Evolutionary conservation across 2,888 invertebrate species (phyloP), one percentile per base, ranked within the genome.

Genomic region (Ophion obscuratus): DNA sequence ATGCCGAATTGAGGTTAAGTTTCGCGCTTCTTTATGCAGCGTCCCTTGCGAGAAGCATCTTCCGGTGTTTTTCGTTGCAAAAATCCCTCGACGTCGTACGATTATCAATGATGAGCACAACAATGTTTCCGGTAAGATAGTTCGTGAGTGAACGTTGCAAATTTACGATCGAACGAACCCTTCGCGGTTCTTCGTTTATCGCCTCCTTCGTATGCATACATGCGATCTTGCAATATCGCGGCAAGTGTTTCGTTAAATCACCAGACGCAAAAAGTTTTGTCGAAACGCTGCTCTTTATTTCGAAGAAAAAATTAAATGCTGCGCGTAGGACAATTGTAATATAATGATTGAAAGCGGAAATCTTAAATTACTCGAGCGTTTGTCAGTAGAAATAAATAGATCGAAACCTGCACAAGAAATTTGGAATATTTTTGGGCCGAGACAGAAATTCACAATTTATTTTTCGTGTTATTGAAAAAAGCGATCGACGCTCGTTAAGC

Each of bases 61-160:
- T 61, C 20, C 20, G 20, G 31, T 36, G 44, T 7, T 24, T 62
- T 64, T n/a, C 20, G 7, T 20, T 47, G 11, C 9, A 64, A 47
- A 76, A 27, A 27, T 74, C 17, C 10, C 62, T 27, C 17, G 24
- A 24, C 24, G 2, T 64, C 62, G 53, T 64, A 31, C 31, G 20
- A 66, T 47, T 40, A 57, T 24, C 40, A 27, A 73, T 80, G 71
- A 82, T 64, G 62, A 78, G 53, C 40, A 44, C 73, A n/a, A 44
- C 82, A 53, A 85, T 85, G 85, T 85, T 82, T 82, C 81, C 85
- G 68, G 85, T 85, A 76, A 76, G 82, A 47, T 64, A 27, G n/a
- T 59, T n/a, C 24, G 14, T 27, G 9, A 44, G 11, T 20, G 6
- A 31, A 53, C 24, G 10, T 17, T 11, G 4, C 1, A n/a, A 47